Percentiles rank a stretch among this genome's conserved stretches.
phyloP scores from a whole-genome alignment of 2,888 invertebrate genomes.

The Drosophila pegasa region DNA sequence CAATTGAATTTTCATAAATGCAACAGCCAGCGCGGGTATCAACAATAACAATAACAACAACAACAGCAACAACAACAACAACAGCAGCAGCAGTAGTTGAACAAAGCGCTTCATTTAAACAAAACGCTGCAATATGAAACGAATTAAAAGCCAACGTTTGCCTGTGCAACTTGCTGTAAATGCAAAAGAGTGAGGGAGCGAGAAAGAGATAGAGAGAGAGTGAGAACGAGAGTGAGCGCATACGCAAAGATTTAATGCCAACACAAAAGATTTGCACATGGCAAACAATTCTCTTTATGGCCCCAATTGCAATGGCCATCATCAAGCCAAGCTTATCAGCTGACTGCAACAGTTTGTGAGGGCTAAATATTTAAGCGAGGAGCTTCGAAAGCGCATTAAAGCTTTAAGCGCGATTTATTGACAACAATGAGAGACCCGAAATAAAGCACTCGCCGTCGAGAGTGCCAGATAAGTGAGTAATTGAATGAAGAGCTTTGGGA shows the following conservation, averaged over 20 bases:
- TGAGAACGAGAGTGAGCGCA: background rate
- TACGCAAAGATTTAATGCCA: conserved; percentile 56
- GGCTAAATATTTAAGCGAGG: conserved; percentile 2
- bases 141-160: conserved; percentile 71
- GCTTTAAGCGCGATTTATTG: conserved; percentile 3
- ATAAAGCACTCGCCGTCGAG: background rate
- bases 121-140: conserved; percentile 78
- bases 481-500: background rate
- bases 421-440: background rate
- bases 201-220: background rate
- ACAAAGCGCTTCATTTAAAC: conserved; percentile 73
- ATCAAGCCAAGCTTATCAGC: conserved; percentile 57
- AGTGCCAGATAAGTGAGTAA: background rate
- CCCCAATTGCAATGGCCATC: conserved; percentile 52
- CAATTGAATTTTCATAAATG: conserved; percentile 79
- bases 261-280: conserved; percentile 70
- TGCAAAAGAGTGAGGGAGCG: background rate
- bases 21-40: conserved; percentile 49
- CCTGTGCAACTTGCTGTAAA: conserved; percentile 21
- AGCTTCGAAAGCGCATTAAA: conserved; percentile 16
- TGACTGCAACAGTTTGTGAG: conserved; percentile 35
- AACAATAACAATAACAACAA: conserved; percentile 52
- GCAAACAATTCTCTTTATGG: conserved; percentile 65
- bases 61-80: conserved; percentile 40
- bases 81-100: conserved; percentile 20